Conservation (phyloP, 2,888 invertebrate genomes). For the Blastobasis adustella region DNA sequence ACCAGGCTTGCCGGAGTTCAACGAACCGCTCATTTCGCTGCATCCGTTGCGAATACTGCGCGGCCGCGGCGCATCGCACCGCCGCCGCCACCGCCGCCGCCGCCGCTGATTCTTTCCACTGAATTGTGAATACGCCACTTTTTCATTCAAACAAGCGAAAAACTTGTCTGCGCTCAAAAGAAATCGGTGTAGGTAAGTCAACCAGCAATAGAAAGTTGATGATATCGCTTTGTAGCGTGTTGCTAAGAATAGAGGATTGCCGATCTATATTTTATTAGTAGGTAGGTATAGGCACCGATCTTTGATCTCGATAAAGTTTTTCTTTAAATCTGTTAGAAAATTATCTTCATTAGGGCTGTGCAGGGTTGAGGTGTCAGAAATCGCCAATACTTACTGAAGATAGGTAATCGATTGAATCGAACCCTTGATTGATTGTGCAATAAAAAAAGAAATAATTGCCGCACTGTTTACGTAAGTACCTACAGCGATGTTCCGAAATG, state of each 20-base stretch:
- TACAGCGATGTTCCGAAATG: too few relatives aligned
- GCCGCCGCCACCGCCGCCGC: conserved; percentile 31
- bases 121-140: conserved; percentile 46
- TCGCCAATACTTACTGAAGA: neutral
- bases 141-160: conserved; percentile 53
- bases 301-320: too few relatives aligned
- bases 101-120: conserved; percentile 60
- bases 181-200: conserved; percentile 37
- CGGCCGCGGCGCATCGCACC: conserved; percentile 35
- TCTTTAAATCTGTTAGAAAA: too few relatives aligned
- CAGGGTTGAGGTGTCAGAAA: neutral
- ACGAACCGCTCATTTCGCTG: conserved; percentile 72
- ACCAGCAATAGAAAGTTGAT: conserved; percentile 46
- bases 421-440: too few relatives aligned
- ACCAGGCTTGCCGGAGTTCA: conserved; percentile 66
- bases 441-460: too few relatives aligned
- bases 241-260: neutral
- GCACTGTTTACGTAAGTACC: too few relatives aligned
- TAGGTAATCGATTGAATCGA: neutral
- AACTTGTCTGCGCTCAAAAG: conserved; percentile 47
- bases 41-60: conserved; percentile 73
- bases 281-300: too few relatives aligned
- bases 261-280: too few relatives aligned
- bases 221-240: conserved; percentile 3
- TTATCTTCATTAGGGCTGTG: neutral